Base-by-base conservation (phyloP, 37 sponge, comb jelly and placozoan genomes). In the Mnemiopsis leidyi region DNA sequence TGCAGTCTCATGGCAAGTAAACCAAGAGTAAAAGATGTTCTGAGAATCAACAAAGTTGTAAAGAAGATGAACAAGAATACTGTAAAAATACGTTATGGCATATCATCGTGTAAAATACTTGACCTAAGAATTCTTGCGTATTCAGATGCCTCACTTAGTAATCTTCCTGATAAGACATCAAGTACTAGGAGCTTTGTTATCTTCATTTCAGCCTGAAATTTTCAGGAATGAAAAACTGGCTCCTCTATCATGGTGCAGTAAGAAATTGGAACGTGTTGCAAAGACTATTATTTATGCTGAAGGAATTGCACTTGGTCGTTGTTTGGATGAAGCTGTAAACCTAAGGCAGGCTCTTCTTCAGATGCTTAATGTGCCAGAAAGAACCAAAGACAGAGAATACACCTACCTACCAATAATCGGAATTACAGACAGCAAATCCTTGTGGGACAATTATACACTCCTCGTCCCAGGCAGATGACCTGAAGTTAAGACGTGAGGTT, bases 211-310 rank as follows among this genome's bases (percentile, higher is more conserved):
- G 35, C 5, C 1, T 0, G 18, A 34, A 18, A 32, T 1, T 1
- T n/a, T n/a, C n/a, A 23, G 73, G 7, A 36, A 36, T 13, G 18
- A 77, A 0, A 31, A 77, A 77, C 0, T 32, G 18, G 32, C 79
- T 34, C 79, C 79, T 34, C 79, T 77, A 1, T 28, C 79, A 33
- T 77, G 79, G 79, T 77, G 79, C 33, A 77, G 79, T 36, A 77
- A 32, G 36, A 77, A 77, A 32, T 1, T 77, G 5, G 35, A 77
- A 18, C 1, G 73, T 5, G 73, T 71, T 5, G 73, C 23, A 3
- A 71, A 71, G 73, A 71, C n/a, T n/a, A n/a, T n/a, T n/a, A n/a
- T n/a, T n/a, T n/a, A n/a, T n/a, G n/a, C n/a, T n/a, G n/a, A n/a
- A 71, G 7, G 73, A 3, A 71, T 71, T 71, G 73, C 73, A 5